Evolutionary conservation across 2,797 vertebrate genomes (phyloP), one percentile per base, ranked within the genome.

Genomic region (Coccyzus lansbergi): DNA sequence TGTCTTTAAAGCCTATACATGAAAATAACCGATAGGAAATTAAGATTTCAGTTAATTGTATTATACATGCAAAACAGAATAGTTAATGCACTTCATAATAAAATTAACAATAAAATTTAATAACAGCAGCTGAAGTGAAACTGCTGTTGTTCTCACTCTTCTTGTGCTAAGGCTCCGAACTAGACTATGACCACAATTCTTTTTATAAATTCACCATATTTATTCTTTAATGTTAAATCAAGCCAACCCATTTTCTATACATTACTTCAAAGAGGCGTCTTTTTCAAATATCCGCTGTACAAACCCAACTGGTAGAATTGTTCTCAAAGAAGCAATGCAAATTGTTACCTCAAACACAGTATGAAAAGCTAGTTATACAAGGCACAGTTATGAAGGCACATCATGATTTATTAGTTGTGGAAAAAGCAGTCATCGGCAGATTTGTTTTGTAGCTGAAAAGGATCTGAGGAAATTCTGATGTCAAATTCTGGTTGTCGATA

Each of bases 1-100:
- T 90, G 40, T 67, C 42, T 88, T 94, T 80, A 87, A 94, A 92
- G 46, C 7, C 69, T 65, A 24, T 40, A 42, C 74, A 59, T 69
- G 56, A 85, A 94, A 87, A 85, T 49, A 83, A 16, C 44, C 90
- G 63, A 77, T 16, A 60, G 34, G 51, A 90, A 92, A 94, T 88
- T 29, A 65, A 91, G 34, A 72, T 81, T 91, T 88, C 65, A 28
- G 53, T 56, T 83, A 77, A 62, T 44, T 64, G 42, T 22, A 90
- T 55, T 69, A 86, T 21, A 69, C 21, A 62, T 33, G 26, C 58
- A 92, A 93, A 90, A 64, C 0, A 94, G 38, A 78, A 40, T 29
- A 85, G 22, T 56, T 72, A 64, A 78, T 4, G 9, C 33, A 88
- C 29, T 80, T 82, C 12, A 34, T 58, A 83, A 83, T 64, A 74